A percentile compares a stretch with the other conserved stretches of the same genome.
phyloP scores from a whole-genome alignment of 2,113 vertebrate species.

The Ahaetulla prasina region DNA sequence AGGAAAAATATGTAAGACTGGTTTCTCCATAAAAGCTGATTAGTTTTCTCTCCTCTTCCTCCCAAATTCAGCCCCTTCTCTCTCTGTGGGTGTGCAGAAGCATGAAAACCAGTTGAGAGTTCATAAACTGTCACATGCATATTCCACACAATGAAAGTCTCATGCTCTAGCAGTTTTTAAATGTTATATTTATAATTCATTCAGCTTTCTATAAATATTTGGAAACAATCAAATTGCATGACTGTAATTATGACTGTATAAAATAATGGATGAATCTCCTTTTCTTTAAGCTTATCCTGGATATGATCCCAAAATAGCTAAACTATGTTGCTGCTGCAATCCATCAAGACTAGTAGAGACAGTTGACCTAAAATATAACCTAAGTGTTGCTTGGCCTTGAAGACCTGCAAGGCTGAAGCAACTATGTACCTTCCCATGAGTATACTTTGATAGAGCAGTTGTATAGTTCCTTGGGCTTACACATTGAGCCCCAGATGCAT shows the following conservation, averaged over 20 bases:
- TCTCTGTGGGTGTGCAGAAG: background rate
- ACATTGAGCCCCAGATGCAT: background rate
- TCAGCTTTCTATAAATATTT: background rate
- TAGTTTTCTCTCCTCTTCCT: background rate
- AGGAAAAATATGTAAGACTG: slow-evolving; percentile 11
- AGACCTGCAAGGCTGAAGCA: background rate
- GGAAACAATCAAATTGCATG: background rate
- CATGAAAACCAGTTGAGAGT: background rate
- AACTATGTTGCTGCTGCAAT: background rate
- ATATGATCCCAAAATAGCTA: background rate
- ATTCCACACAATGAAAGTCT: background rate
- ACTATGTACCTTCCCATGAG: background rate
- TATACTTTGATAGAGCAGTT: background rate
- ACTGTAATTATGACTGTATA: background rate
- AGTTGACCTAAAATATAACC: background rate
- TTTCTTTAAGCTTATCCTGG: background rate
- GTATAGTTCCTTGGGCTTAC: background rate
- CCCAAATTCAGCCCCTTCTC: background rate
- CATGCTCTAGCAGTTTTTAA: background rate
- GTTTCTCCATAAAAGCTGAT: background rate
- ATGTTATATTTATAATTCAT: background rate
- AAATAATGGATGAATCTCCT: background rate
- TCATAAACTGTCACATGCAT: slow-evolving; percentile 4
- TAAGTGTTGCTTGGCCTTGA: background rate
- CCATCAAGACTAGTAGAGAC: background rate